Evolutionary conservation across 2,888 invertebrate genomes (phyloP), one percentile per base, ranked within the genome.

Genomic region (Lepidocyrtinus sp.): DNA sequence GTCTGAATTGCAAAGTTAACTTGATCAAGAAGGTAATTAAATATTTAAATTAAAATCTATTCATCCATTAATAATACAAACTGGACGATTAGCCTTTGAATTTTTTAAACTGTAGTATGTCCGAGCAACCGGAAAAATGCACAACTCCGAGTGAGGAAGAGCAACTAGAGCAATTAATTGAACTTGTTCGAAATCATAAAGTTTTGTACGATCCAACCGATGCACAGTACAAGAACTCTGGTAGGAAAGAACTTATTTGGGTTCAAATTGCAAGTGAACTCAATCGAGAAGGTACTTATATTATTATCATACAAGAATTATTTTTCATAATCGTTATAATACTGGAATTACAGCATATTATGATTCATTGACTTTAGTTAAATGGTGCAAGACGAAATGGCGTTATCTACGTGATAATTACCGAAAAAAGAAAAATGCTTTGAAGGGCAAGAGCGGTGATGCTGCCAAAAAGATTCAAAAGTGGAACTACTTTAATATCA

Each of bases 381-480:
- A 36, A 36, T 36, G 36, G 24, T 76, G 76, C 62, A 63, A 25
- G 22, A 22, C 19, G 21, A 71, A 71, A 21, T 78, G 72, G 67
- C 72, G 26, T 19, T 36, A 17, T 1, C 19, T 67, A n/a, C 7
- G 46, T n/a, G 71, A 64, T 17, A 50, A 62, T 36, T 71, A 70
- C 22, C 45, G 15, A 22, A 65, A 61, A 45, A 17, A 45, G 12
- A 63, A 50, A 19, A 24, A 17, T 17, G n/a, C 1, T 1, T 5
- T 2, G 7, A 72, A 71, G 21, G 78, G 72, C 1, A 78, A 78
- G 67, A 70, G 70, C 17, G 78, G 78, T 0, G 70, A 78, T 15
- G 65, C 22, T 12, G 46, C 25, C 1, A 73, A 25, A 3, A 17
- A 61, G 7, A 25, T 24, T 2, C 64, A 64, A 21, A 21, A 45